phyloP scores from a whole-genome alignment of 1,140 invertebrate genomes.

The Drosophila leontia region DNA sequence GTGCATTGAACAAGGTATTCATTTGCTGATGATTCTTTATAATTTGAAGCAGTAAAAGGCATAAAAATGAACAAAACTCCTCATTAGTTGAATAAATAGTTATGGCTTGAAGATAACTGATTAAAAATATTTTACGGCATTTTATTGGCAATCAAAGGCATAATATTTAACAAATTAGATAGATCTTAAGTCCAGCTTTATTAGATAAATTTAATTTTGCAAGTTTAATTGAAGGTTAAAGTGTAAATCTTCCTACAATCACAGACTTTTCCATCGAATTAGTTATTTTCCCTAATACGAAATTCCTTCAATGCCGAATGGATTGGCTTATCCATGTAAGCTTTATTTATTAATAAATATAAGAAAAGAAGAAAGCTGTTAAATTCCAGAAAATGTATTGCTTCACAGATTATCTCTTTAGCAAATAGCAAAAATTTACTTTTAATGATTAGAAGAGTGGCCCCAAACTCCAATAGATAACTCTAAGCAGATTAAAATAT shows the following conservation, averaged over 20 bases:
- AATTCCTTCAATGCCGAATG: not conserved
- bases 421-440: not conserved
- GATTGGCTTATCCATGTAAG: not conserved
- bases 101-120: not conserved
- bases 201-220: too few species aligned
- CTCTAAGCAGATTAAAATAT: not conserved
- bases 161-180: too few species aligned
- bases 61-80: not conserved
- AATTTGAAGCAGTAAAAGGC: not conserved
- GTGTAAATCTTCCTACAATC: too few species aligned
- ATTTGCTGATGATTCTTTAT: not conserved
- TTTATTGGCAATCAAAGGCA: not conserved
- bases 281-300: not conserved
- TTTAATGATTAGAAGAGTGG: not conserved
- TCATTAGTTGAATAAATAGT: slow-evolving; percentile 3
- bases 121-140: not conserved
- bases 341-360: not conserved
- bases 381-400: not conserved
- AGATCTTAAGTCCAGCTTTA: too few species aligned
- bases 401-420: not conserved
- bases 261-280: too few species aligned
- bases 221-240: too few species aligned
- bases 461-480: not conserved
- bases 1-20: not conserved
- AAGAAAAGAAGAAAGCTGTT: not conserved